Evolutionary conservation across 2,113 vertebrate species (phyloP).

Genomic region (Dicentrarchus labrax): DNA sequence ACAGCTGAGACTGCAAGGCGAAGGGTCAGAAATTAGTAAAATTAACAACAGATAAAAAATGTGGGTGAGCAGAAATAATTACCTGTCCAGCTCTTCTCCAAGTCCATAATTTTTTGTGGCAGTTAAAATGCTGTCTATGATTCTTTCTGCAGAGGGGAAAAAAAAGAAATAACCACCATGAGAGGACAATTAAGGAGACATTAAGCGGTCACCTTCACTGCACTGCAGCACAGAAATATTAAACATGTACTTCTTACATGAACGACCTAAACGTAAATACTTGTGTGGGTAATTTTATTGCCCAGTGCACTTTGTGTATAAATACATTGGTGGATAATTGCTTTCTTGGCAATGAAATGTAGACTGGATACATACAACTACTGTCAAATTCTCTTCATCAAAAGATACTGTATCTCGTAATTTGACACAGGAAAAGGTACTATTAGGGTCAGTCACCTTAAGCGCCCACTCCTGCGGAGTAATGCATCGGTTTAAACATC

Average conservation of each 20-base stretch:
- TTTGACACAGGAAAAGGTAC: conserved; percentile 2
- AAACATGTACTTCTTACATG: background rate
- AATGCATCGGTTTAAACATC: conserved; percentile 7
- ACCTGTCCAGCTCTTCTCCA: conserved; percentile 93
- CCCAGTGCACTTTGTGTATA: background rate
- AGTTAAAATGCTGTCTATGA: conserved; percentile 94
- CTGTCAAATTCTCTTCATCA: background rate
- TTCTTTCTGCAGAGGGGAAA: conserved; percentile 86
- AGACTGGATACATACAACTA: background rate
- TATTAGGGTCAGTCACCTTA: background rate
- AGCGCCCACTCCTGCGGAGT: background rate
- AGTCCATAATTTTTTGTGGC: conserved; percentile 92
- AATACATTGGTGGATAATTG: background rate
- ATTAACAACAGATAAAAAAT: background rate
- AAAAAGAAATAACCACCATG: background rate
- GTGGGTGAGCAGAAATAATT: conserved; percentile 35
- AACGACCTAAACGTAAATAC: background rate
- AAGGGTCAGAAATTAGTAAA: conserved; percentile 21
- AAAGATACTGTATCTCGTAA: background rate
- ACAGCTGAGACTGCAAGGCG: conserved; percentile 88
- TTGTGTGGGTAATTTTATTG: background rate
- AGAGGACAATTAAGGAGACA: background rate
- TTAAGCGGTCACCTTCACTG: background rate
- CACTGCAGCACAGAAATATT: background rate
- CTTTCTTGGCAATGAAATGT: conserved; percentile 17